Evolutionary conservation across 2,888 invertebrate genomes (phyloP), one percentile per base, ranked within the genome.

Genomic region (Melinopterus prodromus): DNA sequence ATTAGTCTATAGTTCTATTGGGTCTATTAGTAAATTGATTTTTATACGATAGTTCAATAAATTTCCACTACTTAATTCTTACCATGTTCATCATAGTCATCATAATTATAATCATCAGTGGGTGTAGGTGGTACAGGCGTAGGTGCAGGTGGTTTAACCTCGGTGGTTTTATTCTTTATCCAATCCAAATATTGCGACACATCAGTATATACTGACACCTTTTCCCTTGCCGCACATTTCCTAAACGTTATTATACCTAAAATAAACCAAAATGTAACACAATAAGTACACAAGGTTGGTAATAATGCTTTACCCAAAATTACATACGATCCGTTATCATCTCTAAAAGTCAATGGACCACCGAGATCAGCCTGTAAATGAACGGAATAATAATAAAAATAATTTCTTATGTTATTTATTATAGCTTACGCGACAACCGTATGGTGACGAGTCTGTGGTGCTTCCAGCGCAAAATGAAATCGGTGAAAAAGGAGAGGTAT

Each of bases 211-310:
- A 93, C 89, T 35, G 93, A 92, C 88, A 90, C 82, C 86, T 88
- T 90, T 76, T 90, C 91, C 5, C 91, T 91, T 84, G 91, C 89
- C 9, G 92, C 93, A 86, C 93, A 93, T 78, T 92, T 92, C n/a
- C 93, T 93, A 92, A 93, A 93, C 0, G 93, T 93, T 0, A 93
- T 92, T 7, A 93, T 86, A 77, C 93, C 93, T 93, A 86, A 14
- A 86, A 86, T 74, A 26, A 6, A 74, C 35, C 9, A 15, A 71
- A 1, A 53, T 12, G 74, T 81, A 71, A 76, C 77, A 79, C 71
- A 53, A 7, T 77, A 74, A 80, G 16, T 15, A 12, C 9, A 71
- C 16, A 71, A 71, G 5, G 7, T 6, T 16, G 7, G 12, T 9
- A 7, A 53, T 9, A 53, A 53, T 9, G 5, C 7, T 12, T 53